Evolutionary conservation across 2,113 vertebrate genomes (phyloP).

Genomic region (Trematocara nigrifrons): DNA sequence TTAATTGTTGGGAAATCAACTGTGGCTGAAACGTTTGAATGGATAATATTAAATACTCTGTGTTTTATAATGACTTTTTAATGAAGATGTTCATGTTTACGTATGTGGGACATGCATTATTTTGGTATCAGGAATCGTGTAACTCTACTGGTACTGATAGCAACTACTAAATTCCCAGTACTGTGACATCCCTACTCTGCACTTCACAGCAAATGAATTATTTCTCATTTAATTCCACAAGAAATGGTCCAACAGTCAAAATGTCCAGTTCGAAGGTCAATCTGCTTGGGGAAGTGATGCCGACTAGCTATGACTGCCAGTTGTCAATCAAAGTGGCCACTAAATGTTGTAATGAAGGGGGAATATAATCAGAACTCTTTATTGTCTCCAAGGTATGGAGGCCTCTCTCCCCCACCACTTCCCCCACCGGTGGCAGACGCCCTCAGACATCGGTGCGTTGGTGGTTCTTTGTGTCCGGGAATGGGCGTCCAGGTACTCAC

Average conservation of each 20-base stretch:
- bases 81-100: background rate
- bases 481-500: background rate
- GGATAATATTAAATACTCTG: background rate
- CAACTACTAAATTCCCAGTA: background rate
- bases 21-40: background rate
- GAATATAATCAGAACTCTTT: background rate
- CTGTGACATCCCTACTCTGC: background rate
- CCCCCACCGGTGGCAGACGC: too few species aligned
- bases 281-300: background rate
- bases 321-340: background rate
- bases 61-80: background rate
- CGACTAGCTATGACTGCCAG: background rate
- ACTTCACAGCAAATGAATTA: fast-evolving
- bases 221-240: background rate
- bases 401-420: background rate
- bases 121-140: background rate
- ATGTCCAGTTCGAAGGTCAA: background rate
- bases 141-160: background rate
- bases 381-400: background rate
- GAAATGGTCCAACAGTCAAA: background rate
- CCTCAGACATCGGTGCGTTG: background rate
- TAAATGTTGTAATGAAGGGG: background rate
- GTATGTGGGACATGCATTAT: background rate
- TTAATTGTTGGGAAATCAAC: background rate
- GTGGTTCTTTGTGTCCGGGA: fast-evolving